Evolutionary conservation across 2,113 vertebrate species (phyloP).

Genomic region (Pogonocichla stellata): DNA sequence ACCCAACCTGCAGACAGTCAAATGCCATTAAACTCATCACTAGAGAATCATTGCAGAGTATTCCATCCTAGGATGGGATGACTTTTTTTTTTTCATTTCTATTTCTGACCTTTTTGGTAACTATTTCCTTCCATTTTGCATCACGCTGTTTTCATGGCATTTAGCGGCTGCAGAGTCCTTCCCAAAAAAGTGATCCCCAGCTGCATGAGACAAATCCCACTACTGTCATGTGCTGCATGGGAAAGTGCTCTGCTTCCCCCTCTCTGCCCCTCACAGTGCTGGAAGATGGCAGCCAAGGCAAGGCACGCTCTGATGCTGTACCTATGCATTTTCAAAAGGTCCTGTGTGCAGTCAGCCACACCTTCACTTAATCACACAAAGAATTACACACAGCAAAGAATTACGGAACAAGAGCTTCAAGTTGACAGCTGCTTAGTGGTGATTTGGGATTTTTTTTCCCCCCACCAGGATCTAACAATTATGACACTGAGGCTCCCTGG

Average conservation of each 20-base stretch:
- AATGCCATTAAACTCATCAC: not conserved
- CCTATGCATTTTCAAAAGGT: not conserved
- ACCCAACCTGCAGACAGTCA: constrained; percentile 42
- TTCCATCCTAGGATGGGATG: not conserved
- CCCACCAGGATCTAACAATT: not conserved
- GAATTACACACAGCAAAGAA: not conserved
- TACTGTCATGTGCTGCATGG: not conserved
- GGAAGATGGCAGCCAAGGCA: not conserved
- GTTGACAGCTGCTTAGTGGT: not conserved
- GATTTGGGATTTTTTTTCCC: not conserved
- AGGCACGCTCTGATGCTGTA: not conserved
- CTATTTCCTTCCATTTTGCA: not conserved
- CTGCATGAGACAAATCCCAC: not conserved
- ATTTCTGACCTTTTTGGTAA: not conserved
- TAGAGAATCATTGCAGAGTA: not conserved
- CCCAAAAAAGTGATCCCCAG: not conserved
- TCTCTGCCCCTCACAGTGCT: not conserved
- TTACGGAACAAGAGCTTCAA: not conserved
- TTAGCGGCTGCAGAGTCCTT: not conserved
- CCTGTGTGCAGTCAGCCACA: not conserved
- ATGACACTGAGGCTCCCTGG: not conserved
- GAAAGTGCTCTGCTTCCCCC: not conserved
- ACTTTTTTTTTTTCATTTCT: not conserved
- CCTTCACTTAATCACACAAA: not conserved
- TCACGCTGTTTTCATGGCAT: not conserved